Conservation (phyloP, 1,140 invertebrate genomes). For the Leptonema lineaticorne region DNA sequence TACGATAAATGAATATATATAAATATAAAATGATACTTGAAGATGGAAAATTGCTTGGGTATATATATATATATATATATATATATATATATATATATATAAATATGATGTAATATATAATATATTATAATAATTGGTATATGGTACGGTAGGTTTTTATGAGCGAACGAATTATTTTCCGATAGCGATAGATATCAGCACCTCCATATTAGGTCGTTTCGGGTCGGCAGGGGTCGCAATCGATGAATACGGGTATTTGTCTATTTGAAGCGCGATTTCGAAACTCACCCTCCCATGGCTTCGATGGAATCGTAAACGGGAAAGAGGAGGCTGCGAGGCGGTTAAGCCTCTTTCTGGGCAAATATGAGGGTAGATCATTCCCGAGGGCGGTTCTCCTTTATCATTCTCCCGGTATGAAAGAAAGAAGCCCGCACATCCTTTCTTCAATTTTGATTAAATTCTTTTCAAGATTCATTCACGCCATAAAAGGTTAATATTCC, state of each 20-base stretch:
- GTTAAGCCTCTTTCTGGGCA: constrained; percentile 20
- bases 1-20: too few relatives aligned
- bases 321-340: background rate
- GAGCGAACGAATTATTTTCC: background rate
- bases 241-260: constrained; percentile 27
- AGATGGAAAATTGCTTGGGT: background rate
- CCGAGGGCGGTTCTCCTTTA: constrained; percentile 30
- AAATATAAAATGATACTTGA: too few relatives aligned
- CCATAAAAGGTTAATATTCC: constrained; percentile 38
- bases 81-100: background rate
- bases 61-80: background rate
- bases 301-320: background rate
- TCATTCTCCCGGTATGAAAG: constrained; percentile 28
- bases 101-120: background rate
- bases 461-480: constrained; percentile 36
- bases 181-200: background rate
- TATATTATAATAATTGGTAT: background rate
- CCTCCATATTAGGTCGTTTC: constrained; percentile 7
- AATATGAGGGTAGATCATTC: constrained; percentile 31
- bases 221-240: constrained; percentile 5
- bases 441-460: constrained; percentile 39
- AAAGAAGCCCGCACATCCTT: constrained; percentile 35
- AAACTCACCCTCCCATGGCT: background rate
- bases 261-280: constrained; percentile 25
- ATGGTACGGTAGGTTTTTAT: background rate